These are phyloP conservation scores for Dichetophora obliterata DNA, from an alignment of 2,888 invertebrate genomes.

Conservation along the genomic window DNA sequence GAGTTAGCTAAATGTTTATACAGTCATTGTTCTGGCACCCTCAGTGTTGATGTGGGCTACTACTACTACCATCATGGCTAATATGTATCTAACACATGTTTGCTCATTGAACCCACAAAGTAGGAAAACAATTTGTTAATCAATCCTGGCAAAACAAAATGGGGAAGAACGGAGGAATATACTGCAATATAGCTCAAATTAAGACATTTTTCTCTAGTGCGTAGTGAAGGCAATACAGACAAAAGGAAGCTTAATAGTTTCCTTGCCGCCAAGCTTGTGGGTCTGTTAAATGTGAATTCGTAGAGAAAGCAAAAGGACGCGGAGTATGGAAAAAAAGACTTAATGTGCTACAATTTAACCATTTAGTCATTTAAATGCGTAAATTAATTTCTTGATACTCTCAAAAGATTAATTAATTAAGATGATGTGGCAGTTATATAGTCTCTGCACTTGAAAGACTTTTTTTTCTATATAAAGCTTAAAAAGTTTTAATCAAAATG, in stretches of 20 bases:
- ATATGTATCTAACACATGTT: neutral
- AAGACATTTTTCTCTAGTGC: constrained; percentile 11
- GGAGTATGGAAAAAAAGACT: neutral
- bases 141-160: neutral
- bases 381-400: neutral
- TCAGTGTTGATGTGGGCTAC: neutral
- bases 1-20: neutral
- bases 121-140: constrained; percentile 18
- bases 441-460: no score
- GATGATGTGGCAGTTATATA: no score
- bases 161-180: neutral
- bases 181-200: constrained; percentile 9
- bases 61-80: neutral
- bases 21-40: neutral
- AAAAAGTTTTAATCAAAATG: no score
- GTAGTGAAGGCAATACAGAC: neutral
- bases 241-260: constrained; percentile 17
- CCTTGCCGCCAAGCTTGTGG: neutral
- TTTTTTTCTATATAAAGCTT: no score
- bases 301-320: neutral
- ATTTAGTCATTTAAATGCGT: neutral
- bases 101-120: neutral
- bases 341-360: constrained; percentile 25
- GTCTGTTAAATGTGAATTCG: neutral
- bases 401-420: neutral